Percentiles rank a stretch among this genome's conserved stretches.
Conservation (phyloP, 1,140 invertebrate genomes). For the Diachasmimorpha longicaudata region DNA sequence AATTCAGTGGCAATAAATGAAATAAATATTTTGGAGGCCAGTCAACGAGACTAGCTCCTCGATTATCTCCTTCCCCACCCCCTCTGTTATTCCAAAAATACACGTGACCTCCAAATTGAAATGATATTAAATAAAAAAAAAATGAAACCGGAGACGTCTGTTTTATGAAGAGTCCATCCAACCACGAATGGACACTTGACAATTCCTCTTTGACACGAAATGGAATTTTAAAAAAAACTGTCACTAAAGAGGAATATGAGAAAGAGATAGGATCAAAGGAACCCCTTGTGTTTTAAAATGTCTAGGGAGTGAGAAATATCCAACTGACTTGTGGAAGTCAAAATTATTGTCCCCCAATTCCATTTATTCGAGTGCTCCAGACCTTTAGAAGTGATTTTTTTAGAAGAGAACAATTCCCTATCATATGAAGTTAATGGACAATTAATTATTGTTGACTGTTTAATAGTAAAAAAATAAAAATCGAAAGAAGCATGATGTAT, state of each 20-base stretch:
- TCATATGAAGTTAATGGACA: too few relatives aligned
- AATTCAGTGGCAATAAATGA: too few relatives aligned
- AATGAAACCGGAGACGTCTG: too few relatives aligned
- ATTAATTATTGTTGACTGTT: too few relatives aligned
- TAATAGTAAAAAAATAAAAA: too few relatives aligned
- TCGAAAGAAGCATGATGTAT: not conserved
- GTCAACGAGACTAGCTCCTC: too few relatives aligned
- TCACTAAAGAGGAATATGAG: not conserved
- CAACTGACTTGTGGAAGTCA: not conserved
- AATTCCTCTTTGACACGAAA: not conserved
- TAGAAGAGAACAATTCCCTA: too few relatives aligned
- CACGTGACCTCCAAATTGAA: too few relatives aligned
- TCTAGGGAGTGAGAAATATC: not conserved
- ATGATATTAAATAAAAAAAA: too few relatives aligned
- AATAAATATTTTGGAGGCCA: too few relatives aligned
- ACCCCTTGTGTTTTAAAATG: not conserved
- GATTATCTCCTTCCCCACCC: too few relatives aligned
- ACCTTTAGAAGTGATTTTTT: not conserved
- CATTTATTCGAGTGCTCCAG: not conserved
- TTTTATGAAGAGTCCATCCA: not conserved
- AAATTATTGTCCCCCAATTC: not conserved
- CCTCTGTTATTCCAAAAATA: too few relatives aligned
- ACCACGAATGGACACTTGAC: not conserved
- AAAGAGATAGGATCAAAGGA: constrained; percentile 5
- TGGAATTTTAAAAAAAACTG: not conserved